Conservation (phyloP, 2,888 invertebrate species). For the Ophonus ardosiacus region DNA sequence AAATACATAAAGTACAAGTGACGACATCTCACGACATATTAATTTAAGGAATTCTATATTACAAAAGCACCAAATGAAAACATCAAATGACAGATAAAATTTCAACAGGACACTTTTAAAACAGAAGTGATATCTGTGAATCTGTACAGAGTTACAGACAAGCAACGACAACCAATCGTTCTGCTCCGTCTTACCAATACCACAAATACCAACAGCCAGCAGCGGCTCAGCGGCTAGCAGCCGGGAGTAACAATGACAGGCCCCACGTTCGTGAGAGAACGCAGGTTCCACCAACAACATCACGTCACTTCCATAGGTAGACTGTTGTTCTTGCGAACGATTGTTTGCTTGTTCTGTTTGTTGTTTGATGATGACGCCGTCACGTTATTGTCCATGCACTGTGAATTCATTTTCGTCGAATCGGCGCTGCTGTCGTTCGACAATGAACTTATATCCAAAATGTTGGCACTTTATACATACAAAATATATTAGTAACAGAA, state of each 20-base stretch:
- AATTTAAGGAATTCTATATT: constrained; percentile 47
- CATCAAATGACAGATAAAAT: constrained; percentile 41
- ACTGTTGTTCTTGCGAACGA: constrained; percentile 78
- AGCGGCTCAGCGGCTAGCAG: constrained; percentile 25
- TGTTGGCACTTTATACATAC: constrained; percentile 73
- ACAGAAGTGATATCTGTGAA: constrained; percentile 49
- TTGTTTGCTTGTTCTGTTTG: constrained; percentile 74
- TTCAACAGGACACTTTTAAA: constrained; percentile 63
- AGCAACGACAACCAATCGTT: constrained; percentile 49
- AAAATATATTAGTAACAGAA: not conserved
- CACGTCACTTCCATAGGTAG: constrained; percentile 82
- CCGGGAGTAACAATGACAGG: constrained; percentile 41
- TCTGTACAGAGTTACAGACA: constrained; percentile 51
- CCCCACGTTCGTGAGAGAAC: constrained; percentile 44
- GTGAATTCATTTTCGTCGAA: constrained; percentile 70
- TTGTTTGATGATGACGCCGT: constrained; percentile 71
- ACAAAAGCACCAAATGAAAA: constrained; percentile 54
- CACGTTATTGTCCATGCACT: constrained; percentile 69
- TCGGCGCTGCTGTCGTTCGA: constrained; percentile 71
- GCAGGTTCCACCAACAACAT: constrained; percentile 74
- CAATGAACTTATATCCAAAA: constrained; percentile 74
- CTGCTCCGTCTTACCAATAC: constrained; percentile 48
- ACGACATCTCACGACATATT: constrained; percentile 18
- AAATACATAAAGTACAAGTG: constrained; percentile 43
- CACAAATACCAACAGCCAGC: constrained; percentile 50